A percentile compares a stretch with the other conserved stretches of the same genome.
These are phyloP conservation scores for Lycaena phlaeas DNA, from an alignment of 2,888 invertebrate genomes.

Conservation along the genomic window DNA sequence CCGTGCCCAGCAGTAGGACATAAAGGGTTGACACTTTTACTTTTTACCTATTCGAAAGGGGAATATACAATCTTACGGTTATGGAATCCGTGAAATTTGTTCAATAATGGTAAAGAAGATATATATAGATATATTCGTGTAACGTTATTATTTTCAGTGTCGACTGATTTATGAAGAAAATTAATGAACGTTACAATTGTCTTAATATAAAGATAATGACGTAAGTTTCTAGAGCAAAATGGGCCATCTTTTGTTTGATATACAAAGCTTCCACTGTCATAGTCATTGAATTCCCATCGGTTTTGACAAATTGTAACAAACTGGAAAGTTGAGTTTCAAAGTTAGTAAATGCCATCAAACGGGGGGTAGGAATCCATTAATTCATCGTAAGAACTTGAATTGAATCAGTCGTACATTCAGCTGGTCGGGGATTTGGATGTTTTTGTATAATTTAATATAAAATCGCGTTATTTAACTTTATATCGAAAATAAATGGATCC, in stretches of 20 bases:
- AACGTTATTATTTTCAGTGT: neutral
- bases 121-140: too few relatives aligned
- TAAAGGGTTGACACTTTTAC: too few relatives aligned
- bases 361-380: constrained; percentile 53
- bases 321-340: constrained; percentile 52
- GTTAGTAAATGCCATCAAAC: constrained; percentile 44
- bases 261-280: constrained; percentile 37
- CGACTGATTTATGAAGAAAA: constrained; percentile 2
- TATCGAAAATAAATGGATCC: constrained; percentile 1
- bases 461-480: constrained; percentile 10
- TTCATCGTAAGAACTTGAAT: constrained; percentile 56
- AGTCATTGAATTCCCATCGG: constrained; percentile 51
- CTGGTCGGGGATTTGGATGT: constrained; percentile 28
- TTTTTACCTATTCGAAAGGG: too few relatives aligned
- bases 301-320: constrained; percentile 62
- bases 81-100: too few relatives aligned
- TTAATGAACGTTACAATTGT: neutral
- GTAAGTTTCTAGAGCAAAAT: constrained; percentile 31
- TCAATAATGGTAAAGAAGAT: too few relatives aligned
- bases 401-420: constrained; percentile 54
- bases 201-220: constrained; percentile 21
- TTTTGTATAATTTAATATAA: constrained; percentile 20
- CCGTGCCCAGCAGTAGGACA: too few relatives aligned
- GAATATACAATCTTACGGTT: too few relatives aligned
- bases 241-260: constrained; percentile 46